Evolutionary conservation across 2,888 invertebrate species (phyloP).

Genomic region (Eupithecia subumbrata): DNA sequence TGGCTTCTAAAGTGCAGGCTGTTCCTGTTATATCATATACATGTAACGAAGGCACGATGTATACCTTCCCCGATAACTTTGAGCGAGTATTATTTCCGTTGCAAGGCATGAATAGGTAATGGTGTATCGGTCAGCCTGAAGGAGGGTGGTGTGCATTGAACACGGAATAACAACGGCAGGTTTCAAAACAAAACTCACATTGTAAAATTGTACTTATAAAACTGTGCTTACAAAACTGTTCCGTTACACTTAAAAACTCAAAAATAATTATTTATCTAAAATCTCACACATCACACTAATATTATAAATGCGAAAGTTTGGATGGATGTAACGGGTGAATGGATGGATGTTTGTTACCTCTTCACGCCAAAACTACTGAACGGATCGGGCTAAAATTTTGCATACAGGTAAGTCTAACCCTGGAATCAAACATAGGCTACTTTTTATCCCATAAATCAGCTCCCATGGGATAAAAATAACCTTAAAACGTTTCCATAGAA

Average conservation of each 20-base stretch:
- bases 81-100: not conserved
- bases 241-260: not conserved
- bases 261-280: not conserved
- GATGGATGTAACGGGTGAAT: too few relatives aligned
- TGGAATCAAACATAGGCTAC: too few relatives aligned
- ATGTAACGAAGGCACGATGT: not conserved
- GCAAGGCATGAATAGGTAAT: conserved; percentile 1
- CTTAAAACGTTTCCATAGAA: too few relatives aligned
- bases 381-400: too few relatives aligned
- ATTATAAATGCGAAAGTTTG: too few relatives aligned
- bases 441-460: too few relatives aligned
- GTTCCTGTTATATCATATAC: not conserved
- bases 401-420: too few relatives aligned
- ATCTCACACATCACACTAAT: not conserved
- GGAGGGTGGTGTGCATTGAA: not conserved
- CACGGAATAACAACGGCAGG: not conserved
- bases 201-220: not conserved
- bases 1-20: not conserved
- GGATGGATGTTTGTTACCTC: too few relatives aligned
- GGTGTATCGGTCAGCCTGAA: not conserved
- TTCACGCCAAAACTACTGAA: too few relatives aligned
- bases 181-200: not conserved
- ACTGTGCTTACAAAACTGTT: not conserved
- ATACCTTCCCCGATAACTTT: not conserved
- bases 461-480: too few relatives aligned